phyloP scores from a whole-genome alignment of 53 echinoderm and acorn worm species.

The Temnopleurus reevesii region DNA sequence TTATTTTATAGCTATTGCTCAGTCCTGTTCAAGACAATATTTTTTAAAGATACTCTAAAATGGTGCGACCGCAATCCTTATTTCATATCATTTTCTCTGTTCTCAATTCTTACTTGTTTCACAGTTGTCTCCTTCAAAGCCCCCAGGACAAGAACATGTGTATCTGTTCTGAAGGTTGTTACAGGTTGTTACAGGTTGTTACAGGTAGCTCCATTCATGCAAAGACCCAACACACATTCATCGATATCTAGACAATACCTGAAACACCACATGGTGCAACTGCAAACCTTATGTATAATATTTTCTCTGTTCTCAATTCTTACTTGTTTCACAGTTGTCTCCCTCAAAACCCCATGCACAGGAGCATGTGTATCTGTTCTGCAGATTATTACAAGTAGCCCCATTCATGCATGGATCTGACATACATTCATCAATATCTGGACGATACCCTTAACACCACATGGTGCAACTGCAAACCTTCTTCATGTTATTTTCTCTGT shows the following conservation, averaged over 20 bases:
- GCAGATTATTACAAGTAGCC: conserved; percentile 55
- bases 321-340: conserved; percentile 55
- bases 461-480: too few species aligned
- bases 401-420: conserved; percentile 70
- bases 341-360: conserved; percentile 67
- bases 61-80: too few species aligned
- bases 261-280: too few species aligned
- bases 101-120: conserved; percentile 57
- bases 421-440: conserved; percentile 73
- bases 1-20: too few species aligned
- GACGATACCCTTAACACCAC: too few species aligned
- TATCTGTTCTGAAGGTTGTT: too few species aligned
- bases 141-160: conserved; percentile 32
- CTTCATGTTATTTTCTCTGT: too few species aligned
- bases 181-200: background rate
- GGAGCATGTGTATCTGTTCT: conserved; percentile 62
- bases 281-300: too few species aligned
- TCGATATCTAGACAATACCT: conserved; percentile 27
- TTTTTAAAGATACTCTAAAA: too few species aligned
- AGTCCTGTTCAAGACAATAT: too few species aligned
- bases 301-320: too few species aligned
- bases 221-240: conserved; percentile 31
- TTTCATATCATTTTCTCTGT: too few species aligned
- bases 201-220: conserved; percentile 39
- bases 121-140: conserved; percentile 70